Conservation (phyloP, 2,888 invertebrate species). For the Deilephila porcellus region DNA sequence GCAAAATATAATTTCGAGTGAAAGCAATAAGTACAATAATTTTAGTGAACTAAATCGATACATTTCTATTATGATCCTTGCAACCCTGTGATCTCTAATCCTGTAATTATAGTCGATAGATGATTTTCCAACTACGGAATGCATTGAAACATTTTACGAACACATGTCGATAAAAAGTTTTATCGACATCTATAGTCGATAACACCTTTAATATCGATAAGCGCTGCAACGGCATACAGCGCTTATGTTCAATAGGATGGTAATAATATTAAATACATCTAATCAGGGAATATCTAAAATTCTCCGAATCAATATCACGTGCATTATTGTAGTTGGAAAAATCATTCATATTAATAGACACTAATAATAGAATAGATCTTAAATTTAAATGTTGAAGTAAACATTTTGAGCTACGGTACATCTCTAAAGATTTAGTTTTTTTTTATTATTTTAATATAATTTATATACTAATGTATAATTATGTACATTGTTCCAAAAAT, state of each 20-base stretch:
- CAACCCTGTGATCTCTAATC: constrained; percentile 80
- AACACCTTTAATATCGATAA: constrained; percentile 11
- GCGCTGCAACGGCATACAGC: no score
- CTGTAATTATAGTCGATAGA: constrained; percentile 68
- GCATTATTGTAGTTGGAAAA: constrained; percentile 38
- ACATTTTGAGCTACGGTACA: constrained; percentile 77
- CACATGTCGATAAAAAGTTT: not conserved
- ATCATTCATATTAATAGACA: constrained; percentile 45
- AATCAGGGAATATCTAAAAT: not conserved
- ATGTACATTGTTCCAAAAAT: constrained; percentile 81
- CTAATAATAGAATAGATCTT: constrained; percentile 69
- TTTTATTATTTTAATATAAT: constrained; percentile 48
- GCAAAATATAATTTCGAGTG: constrained; percentile 38
- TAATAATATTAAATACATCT: not conserved
- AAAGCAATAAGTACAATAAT: constrained; percentile 43
- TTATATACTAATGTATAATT: constrained; percentile 71
- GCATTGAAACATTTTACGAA: constrained; percentile 19
- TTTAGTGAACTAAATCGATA: constrained; percentile 32
- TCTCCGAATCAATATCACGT: not conserved
- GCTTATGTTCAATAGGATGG: no score
- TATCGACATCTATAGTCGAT: constrained; percentile 29
- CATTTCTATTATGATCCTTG: constrained; percentile 50
- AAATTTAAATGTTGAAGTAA: constrained; percentile 69
- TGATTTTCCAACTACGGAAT: constrained; percentile 63
- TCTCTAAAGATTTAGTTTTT: constrained; percentile 66